Conservation (phyloP, 37 sponge, comb jelly and placozoan genomes). For the Geodia barretti region DNA sequence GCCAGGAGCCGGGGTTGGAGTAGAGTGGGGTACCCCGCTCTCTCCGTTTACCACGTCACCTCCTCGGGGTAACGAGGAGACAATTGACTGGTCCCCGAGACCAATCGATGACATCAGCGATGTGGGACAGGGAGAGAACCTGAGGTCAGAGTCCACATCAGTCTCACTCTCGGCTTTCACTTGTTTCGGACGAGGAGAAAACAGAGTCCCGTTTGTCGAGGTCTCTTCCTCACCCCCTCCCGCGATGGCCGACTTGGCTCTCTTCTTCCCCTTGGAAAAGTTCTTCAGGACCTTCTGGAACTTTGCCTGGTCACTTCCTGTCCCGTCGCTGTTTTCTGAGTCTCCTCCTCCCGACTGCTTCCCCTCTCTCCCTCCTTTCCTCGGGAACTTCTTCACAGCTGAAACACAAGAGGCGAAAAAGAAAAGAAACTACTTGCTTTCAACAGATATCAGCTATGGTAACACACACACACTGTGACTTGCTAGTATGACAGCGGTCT, state of each 20-base stretch:
- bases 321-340: neutral
- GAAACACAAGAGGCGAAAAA: no score
- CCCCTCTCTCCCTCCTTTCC: conserved; percentile 8
- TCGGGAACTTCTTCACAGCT: conserved; percentile 73
- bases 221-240: conserved; percentile 5
- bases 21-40: conserved; percentile 6
- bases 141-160: conserved; percentile 36
- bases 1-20: neutral
- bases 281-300: neutral
- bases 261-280: neutral
- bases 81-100: no score
- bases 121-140: conserved; percentile 35
- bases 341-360: neutral
- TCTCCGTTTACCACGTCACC: conserved; percentile 53
- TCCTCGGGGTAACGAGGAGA: no score
- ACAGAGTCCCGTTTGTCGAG: neutral
- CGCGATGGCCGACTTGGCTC: neutral
- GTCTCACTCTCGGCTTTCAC: conserved; percentile 11
- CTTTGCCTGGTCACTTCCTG: neutral
- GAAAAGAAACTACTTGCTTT: no score
- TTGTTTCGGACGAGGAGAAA: neutral
- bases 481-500: no score
- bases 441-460: no score
- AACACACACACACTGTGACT: no score
- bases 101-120: conserved; percentile 30